phyloP scores from a whole-genome alignment of 1,140 invertebrate species.

The Hypsibius dujardini region DNA sequence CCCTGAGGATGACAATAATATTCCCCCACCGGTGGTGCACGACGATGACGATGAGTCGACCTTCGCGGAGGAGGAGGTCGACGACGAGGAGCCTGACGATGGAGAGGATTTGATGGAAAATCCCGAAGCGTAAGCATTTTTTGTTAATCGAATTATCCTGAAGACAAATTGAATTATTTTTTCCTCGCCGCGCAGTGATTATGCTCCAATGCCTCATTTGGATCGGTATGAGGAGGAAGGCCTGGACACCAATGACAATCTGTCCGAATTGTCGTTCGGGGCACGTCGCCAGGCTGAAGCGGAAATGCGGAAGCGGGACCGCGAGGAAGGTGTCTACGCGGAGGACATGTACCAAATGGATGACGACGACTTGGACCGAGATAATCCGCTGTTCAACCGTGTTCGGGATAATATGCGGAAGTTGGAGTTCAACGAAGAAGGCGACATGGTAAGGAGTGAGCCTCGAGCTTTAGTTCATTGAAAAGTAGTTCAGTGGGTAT shows the following conservation, averaged over 20 bases:
- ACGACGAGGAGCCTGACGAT: slow-evolving; percentile 67
- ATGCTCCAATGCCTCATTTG: slow-evolving; percentile 78
- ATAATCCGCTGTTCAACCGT: slow-evolving; percentile 33
- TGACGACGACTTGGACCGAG: slow-evolving; percentile 59
- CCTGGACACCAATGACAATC: slow-evolving; percentile 75
- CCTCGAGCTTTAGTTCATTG: too few relatives aligned
- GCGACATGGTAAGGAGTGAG: slow-evolving; percentile 3
- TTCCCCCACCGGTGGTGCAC: not conserved
- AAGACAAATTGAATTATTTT: too few relatives aligned
- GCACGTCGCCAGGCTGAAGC: slow-evolving; percentile 71
- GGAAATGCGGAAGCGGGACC: slow-evolving; percentile 63
- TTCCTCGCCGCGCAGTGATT: slow-evolving; percentile 81
- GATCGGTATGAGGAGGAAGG: slow-evolving; percentile 74
- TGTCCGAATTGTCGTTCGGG: slow-evolving; percentile 56
- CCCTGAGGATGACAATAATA: slow-evolving; percentile 16
- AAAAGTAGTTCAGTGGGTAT: too few relatives aligned
- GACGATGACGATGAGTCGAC: slow-evolving; percentile 19
- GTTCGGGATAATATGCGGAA: slow-evolving; percentile 24
- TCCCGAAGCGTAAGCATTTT: slow-evolving; percentile 64
- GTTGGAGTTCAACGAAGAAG: not conserved
- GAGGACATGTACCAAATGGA: slow-evolving; percentile 87
- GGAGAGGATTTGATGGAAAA: slow-evolving; percentile 96
- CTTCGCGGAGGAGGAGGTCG: slow-evolving; percentile 29
- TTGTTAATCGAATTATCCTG: too few relatives aligned
- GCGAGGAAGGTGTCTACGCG: slow-evolving; percentile 69